phyloP scores from a whole-genome alignment of 2,797 vertebrate species.

The Urocyon cinereoargenteus region DNA sequence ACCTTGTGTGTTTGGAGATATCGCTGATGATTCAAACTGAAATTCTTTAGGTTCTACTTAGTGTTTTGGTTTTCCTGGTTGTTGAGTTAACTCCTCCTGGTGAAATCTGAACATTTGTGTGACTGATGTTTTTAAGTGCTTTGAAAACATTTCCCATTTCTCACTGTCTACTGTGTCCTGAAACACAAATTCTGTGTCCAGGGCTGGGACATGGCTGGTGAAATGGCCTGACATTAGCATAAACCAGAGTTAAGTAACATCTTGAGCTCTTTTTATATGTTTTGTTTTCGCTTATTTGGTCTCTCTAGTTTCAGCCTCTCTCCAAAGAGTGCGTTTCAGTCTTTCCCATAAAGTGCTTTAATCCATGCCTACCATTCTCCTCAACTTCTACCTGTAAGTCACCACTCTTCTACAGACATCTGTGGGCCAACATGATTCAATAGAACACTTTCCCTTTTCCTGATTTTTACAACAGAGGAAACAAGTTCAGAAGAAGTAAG shows the following conservation, averaged over 20 bases:
- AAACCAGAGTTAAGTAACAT: not conserved
- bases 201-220: not conserved
- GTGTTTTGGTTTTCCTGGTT: not conserved
- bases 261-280: not conserved
- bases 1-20: not conserved
- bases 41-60: not conserved
- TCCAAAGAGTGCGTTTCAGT: not conserved
- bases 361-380: rapidly evolving
- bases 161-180: not conserved
- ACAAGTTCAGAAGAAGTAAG: not conserved
- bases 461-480: not conserved
- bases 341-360: not conserved
- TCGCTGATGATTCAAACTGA: not conserved
- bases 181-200: not conserved
- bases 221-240: not conserved
- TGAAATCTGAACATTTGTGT: not conserved
- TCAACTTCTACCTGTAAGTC: not conserved
- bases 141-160: not conserved
- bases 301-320: not conserved
- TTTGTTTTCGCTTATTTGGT: not conserved
- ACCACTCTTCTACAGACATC: not conserved
- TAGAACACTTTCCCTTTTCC: not conserved
- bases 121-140: not conserved
- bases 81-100: not conserved
- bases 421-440: not conserved